Evolutionary conservation across 92 coral and sea anemone genomes (phyloP).

Genomic region (Epizoanthus rinbou): DNA sequence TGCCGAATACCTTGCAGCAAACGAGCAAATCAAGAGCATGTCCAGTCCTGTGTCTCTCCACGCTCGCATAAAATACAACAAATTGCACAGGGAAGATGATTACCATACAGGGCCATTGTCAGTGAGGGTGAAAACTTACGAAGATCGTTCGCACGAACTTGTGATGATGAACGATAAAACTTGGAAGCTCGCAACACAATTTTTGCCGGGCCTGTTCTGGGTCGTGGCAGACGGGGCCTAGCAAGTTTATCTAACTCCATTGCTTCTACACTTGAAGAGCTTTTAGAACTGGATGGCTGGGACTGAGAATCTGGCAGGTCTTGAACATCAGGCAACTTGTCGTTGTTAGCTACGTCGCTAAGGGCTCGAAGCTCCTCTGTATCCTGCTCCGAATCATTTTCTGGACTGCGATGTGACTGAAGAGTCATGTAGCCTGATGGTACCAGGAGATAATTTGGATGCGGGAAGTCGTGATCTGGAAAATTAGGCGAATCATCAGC

Average conservation of each 20-base stretch:
- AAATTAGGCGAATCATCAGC: slow-evolving; percentile 47
- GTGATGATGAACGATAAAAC: slow-evolving; percentile 15
- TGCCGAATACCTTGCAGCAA: slow-evolving; percentile 59
- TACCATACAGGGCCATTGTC: slow-evolving; percentile 48
- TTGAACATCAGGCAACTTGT: slow-evolving; percentile 17
- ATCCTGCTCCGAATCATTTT: neutral
- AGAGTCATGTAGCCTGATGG: slow-evolving; percentile 46
- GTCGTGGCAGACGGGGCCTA: slow-evolving; percentile 43
- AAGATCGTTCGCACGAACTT: slow-evolving; percentile 44
- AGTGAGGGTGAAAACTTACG: slow-evolving; percentile 34
- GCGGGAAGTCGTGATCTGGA: slow-evolving; percentile 46
- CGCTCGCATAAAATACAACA: slow-evolving; percentile 43
- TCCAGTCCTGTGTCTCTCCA: slow-evolving; percentile 47
- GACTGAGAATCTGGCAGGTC: slow-evolving; percentile 19
- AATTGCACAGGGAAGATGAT: slow-evolving; percentile 34
- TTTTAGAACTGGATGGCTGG: slow-evolving; percentile 28
- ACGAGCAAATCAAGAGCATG: slow-evolving; percentile 51
- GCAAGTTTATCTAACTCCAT: slow-evolving; percentile 34
- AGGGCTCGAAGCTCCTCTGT: slow-evolving; percentile 31
- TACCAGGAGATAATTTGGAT: slow-evolving; percentile 38
- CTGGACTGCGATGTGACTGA: slow-evolving; percentile 6
- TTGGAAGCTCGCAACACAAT: slow-evolving; percentile 32
- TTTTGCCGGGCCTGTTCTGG: slow-evolving; percentile 39
- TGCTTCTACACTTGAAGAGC: slow-evolving; percentile 17
- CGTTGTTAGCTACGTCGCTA: slow-evolving; percentile 22